phyloP scores from a whole-genome alignment of 2,797 vertebrate genomes.

The Eospalax fontanierii region DNA sequence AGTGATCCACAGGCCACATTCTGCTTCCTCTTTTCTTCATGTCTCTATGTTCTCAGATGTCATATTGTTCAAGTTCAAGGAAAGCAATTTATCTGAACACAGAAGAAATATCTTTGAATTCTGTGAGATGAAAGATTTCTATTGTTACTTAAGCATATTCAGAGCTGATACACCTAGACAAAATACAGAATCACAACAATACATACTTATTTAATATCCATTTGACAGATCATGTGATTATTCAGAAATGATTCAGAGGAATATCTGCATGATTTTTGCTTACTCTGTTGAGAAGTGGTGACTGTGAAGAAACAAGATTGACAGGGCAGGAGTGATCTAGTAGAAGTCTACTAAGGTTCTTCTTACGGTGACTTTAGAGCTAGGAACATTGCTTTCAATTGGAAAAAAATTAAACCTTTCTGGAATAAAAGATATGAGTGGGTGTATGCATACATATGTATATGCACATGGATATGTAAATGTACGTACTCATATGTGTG shows the following conservation, averaged over 20 bases:
- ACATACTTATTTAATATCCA: not conserved
- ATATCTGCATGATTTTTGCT: not conserved
- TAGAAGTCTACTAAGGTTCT: not conserved
- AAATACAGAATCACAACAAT: not conserved
- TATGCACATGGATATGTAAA: not conserved
- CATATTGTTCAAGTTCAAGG: not conserved
- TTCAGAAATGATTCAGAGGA: not conserved
- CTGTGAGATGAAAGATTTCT: not conserved
- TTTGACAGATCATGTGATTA: not conserved
- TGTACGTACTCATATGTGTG: not conserved
- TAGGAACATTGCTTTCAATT: not conserved
- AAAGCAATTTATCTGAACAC: not conserved
- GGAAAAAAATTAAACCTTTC: too few relatives aligned
- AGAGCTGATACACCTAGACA: not conserved
- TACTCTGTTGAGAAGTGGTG: not conserved
- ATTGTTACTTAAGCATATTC: not conserved
- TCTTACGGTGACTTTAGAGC: not conserved
- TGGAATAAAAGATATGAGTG: not conserved
- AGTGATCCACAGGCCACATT: accelerated
- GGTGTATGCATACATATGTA: not conserved
- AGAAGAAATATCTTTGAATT: not conserved
- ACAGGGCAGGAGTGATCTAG: not conserved
- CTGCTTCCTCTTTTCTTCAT: not conserved
- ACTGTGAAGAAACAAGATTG: not conserved
- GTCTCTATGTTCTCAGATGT: not conserved